These are phyloP conservation scores for Leptarthrus brevirostris DNA, from an alignment of 2,888 invertebrate genomes.

Conservation along the genomic window DNA sequence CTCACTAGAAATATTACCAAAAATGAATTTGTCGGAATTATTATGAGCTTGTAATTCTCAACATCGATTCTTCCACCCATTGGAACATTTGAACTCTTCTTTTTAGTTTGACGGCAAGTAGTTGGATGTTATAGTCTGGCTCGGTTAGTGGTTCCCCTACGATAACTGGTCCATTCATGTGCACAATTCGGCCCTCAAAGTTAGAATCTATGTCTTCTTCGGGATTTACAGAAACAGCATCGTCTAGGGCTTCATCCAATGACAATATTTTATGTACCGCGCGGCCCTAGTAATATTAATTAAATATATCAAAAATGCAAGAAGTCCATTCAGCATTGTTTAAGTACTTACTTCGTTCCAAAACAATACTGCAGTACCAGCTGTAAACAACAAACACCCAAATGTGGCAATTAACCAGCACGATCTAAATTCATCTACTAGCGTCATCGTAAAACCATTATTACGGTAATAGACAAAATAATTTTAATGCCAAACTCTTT, in stretches of 20 bases:
- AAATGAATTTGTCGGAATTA: no score
- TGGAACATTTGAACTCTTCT: slow-evolving; percentile 93
- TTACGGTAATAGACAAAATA: no score
- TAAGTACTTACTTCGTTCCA: slow-evolving; percentile 82
- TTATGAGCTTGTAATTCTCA: slow-evolving; percentile 52
- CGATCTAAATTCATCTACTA: slow-evolving; percentile 57
- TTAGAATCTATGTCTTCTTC: slow-evolving; percentile 78
- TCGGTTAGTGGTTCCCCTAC: slow-evolving; percentile 87
- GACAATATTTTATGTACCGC: slow-evolving; percentile 84
- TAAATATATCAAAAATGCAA: no score
- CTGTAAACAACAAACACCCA: slow-evolving; percentile 74
- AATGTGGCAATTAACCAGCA: slow-evolving; percentile 78
- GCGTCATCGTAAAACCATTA: slow-evolving; percentile 18
- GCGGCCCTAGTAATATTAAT: slow-evolving; percentile 77
- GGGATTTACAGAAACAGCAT: slow-evolving; percentile 71
- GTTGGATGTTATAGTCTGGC: slow-evolving; percentile 85
- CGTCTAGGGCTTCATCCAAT: slow-evolving; percentile 78
- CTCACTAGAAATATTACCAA: slow-evolving; percentile 58
- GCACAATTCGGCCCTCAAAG: slow-evolving; percentile 81
- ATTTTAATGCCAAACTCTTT: no score
- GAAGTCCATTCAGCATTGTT: slow-evolving; percentile 33
- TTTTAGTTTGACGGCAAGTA: slow-evolving; percentile 85
- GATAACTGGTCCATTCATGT: slow-evolving; percentile 78
- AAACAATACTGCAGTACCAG: slow-evolving; percentile 78
- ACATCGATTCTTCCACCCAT: slow-evolving; percentile 82